Conservation (phyloP, 2,888 invertebrate genomes). For the Campoplex nolae region DNA sequence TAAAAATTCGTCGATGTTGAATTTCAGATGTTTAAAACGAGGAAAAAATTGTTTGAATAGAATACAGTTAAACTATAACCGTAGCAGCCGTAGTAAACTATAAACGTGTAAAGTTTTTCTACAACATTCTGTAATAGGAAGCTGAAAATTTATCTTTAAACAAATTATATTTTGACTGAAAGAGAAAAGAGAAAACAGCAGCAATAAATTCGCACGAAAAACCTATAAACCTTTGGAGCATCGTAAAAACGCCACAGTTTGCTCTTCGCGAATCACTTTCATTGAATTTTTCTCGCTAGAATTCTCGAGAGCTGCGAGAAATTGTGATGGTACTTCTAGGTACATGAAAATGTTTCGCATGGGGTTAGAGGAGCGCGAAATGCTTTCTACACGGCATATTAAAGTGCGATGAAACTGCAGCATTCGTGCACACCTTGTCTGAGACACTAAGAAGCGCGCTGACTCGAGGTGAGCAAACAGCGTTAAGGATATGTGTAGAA, state of each 20-base stretch:
- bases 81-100: no score
- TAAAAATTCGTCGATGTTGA: no score
- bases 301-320: background rate
- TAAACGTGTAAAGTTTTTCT: background rate
- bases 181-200: background rate
- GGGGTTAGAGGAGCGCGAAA: background rate
- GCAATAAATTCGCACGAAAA: background rate
- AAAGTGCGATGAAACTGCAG: background rate
- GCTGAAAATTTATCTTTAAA: background rate
- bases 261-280: background rate
- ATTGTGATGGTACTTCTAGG: background rate
- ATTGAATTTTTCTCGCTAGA: background rate
- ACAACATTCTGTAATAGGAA: background rate
- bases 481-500: constrained; percentile 59
- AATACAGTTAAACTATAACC: no score
- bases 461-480: constrained; percentile 63
- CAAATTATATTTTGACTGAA: background rate
- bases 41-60: background rate
- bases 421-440: background rate
- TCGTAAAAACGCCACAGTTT: background rate
- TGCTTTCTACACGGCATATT: constrained; percentile 5
- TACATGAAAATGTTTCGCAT: background rate
- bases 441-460: constrained; percentile 35
- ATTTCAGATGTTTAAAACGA: no score
- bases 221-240: background rate